Evolutionary conservation across 1,140 invertebrate genomes (phyloP).

Genomic region (Adoxophyes honmai): DNA sequence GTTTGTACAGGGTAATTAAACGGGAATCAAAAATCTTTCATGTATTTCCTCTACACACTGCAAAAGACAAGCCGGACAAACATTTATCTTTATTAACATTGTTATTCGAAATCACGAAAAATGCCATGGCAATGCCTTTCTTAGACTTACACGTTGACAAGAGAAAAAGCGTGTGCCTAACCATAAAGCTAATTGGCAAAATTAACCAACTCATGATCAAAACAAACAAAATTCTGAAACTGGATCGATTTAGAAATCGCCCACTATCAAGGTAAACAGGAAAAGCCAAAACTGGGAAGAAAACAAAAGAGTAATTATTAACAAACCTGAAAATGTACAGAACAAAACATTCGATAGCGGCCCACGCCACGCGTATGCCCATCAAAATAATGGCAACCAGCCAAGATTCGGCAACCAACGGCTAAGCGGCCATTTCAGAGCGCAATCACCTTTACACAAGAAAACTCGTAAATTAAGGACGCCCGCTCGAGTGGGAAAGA

Average conservation of each 20-base stretch:
- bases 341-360: slow-evolving; percentile 50
- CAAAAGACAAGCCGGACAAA: too few relatives aligned
- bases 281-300: slow-evolving; percentile 25
- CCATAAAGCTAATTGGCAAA: too few relatives aligned
- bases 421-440: slow-evolving; percentile 44
- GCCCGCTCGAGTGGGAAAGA: slow-evolving; percentile 18
- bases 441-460: slow-evolving; percentile 60
- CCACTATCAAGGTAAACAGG: background rate
- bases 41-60: too few relatives aligned
- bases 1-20: too few relatives aligned
- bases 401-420: slow-evolving; percentile 48
- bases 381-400: slow-evolving; percentile 70
- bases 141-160: too few relatives aligned
- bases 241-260: background rate
- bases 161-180: too few relatives aligned
- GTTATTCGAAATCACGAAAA: too few relatives aligned
- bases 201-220: too few relatives aligned
- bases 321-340: slow-evolving; percentile 26
- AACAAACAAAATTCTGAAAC: too few relatives aligned
- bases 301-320: slow-evolving; percentile 19
- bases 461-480: slow-evolving; percentile 37
- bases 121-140: too few relatives aligned
- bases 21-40: too few relatives aligned
- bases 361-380: slow-evolving; percentile 46
- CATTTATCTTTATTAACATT: too few relatives aligned